These are phyloP conservation scores for Pseudopodoces humilis DNA, from an alignment of 2,113 vertebrate genomes.

Conservation along the genomic window DNA sequence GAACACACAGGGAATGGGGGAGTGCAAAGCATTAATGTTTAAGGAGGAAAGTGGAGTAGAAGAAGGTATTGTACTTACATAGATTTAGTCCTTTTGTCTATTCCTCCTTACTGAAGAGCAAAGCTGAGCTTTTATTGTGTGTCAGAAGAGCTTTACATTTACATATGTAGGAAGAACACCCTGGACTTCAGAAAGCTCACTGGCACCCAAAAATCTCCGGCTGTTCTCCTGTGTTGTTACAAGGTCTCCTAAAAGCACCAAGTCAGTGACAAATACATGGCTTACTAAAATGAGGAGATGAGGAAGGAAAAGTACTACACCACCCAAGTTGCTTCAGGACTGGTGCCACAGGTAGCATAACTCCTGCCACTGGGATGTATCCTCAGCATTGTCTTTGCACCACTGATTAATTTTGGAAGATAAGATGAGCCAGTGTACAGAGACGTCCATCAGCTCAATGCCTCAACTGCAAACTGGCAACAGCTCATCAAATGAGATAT, in stretches of 20 bases:
- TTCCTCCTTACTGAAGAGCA: background rate
- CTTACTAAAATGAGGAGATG: background rate
- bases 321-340: background rate
- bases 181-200: background rate
- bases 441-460: background rate
- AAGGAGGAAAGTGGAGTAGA: background rate
- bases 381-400: background rate
- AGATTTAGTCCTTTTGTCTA: background rate
- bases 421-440: background rate
- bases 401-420: background rate
- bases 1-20: background rate
- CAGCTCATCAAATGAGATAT: background rate
- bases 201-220: background rate
- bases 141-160: background rate
- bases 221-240: background rate
- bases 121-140: accelerated
- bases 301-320: background rate
- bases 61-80: background rate
- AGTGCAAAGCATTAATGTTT: background rate
- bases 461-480: background rate
- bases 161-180: background rate
- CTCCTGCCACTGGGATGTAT: background rate
- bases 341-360: accelerated
- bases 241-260: background rate
- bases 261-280: background rate